Conservation (phyloP, 2,797 vertebrate genomes). For the Micromesistius poutassou region DNA sequence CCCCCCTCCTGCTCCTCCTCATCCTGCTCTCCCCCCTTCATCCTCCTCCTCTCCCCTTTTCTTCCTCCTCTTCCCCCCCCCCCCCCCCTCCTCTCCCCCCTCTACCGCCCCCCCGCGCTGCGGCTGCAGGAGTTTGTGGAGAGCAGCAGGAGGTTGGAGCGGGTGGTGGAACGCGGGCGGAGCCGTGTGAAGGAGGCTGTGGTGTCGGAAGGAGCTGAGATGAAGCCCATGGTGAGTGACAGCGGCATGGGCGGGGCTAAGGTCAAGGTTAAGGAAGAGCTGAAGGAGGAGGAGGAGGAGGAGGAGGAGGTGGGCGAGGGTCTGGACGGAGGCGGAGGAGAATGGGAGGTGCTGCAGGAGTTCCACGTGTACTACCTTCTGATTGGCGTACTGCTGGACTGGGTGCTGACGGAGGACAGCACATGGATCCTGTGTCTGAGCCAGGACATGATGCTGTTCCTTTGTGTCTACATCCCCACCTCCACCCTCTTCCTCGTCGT, state of each 20-base stretch:
- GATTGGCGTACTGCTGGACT: conserved; percentile 90
- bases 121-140: conserved; percentile 91
- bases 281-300: conserved; percentile 78
- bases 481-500: conserved; percentile 88
- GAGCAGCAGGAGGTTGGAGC: conserved; percentile 87
- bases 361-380: conserved; percentile 93
- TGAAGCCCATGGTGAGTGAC: conserved; percentile 98
- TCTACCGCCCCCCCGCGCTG: conserved; percentile 18
- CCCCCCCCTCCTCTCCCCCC: background rate
- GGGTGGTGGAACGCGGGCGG: conserved; percentile 83
- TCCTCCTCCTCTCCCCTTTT: no score
- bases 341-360: conserved; percentile 84
- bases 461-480: conserved; percentile 90
- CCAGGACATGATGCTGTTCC: conserved; percentile 90
- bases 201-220: conserved; percentile 83
- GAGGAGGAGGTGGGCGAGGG: conserved; percentile 74
- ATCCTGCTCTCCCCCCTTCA: no score
- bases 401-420: conserved; percentile 81
- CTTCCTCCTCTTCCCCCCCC: no score
- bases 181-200: conserved; percentile 78
- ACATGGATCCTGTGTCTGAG: conserved; percentile 84
- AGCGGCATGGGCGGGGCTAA: conserved; percentile 64
- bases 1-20: conserved; percentile 15
- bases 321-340: conserved; percentile 75
- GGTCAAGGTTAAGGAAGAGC: conserved; percentile 52